A percentile compares a stretch with the other conserved stretches of the same genome.
These are phyloP conservation scores for Neogale vison DNA, from an alignment of 2,113 vertebrate species.

Conservation along the genomic window DNA sequence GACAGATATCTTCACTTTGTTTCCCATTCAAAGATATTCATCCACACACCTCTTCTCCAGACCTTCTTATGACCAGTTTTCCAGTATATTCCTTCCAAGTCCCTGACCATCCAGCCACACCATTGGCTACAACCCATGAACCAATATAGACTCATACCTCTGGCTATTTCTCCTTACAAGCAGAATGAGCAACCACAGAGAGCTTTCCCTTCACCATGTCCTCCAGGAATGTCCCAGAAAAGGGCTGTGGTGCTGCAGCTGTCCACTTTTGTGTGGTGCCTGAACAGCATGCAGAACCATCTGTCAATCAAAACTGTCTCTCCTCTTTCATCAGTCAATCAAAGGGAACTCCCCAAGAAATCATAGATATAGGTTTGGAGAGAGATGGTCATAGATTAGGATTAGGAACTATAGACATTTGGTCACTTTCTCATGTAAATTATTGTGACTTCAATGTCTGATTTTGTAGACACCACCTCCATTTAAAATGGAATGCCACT, in stretches of 20 bases:
- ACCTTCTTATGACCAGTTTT: not conserved
- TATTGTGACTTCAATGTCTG: not conserved
- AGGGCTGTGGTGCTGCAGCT: accelerated
- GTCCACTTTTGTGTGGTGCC: not conserved
- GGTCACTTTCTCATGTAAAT: not conserved
- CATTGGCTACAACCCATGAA: not conserved
- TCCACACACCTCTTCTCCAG: not conserved
- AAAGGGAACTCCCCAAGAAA: not conserved
- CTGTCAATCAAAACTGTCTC: not conserved
- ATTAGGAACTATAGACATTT: not conserved
- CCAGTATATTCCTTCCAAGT: not conserved
- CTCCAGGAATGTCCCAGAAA: not conserved
- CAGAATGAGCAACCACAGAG: not conserved
- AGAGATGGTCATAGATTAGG: not conserved
- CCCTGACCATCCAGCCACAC: not conserved
- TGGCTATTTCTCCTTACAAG: not conserved
- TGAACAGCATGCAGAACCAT: not conserved
- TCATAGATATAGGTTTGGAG: not conserved
- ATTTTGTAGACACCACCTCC: not conserved
- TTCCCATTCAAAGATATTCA: not conserved
- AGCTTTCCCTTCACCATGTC: not conserved
- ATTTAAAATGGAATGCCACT: not conserved
- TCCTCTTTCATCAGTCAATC: not conserved
- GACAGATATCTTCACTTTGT: not conserved
- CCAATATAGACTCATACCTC: not conserved